Conservation (phyloP, 2,113 vertebrate genomes). For the Muntiacus reevesi region DNA sequence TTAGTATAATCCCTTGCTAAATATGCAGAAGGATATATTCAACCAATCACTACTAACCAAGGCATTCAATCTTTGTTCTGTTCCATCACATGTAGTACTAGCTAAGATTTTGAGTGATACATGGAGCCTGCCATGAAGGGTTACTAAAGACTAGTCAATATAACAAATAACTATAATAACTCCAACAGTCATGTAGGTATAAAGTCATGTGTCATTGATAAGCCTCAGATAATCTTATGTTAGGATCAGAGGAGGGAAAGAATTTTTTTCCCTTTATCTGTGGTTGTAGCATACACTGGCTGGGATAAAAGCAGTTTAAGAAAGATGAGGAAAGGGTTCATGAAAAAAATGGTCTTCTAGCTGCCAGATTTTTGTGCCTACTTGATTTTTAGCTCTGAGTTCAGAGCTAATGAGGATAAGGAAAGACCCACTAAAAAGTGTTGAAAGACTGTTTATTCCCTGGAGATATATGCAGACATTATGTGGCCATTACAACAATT, state of each 20-base stretch:
- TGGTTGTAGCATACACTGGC: neutral
- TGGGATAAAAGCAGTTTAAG: neutral
- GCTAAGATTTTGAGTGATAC: neutral
- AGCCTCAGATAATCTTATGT: neutral
- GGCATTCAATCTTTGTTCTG: neutral
- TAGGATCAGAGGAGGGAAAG: neutral
- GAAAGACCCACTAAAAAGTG: neutral
- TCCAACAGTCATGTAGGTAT: neutral
- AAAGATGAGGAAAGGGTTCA: neutral
- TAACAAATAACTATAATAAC: neutral
- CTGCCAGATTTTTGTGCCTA: neutral
- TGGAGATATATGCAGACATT: neutral
- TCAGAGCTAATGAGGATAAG: neutral
- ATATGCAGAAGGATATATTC: neutral
- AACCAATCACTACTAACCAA: neutral
- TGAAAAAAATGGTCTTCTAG: neutral
- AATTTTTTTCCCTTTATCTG: neutral
- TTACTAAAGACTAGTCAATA: neutral
- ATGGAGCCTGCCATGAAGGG: neutral
- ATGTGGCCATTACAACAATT: neutral
- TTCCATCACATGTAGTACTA: neutral
- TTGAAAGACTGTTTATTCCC: neutral
- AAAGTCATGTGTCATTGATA: neutral
- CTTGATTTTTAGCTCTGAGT: neutral
- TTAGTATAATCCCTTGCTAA: neutral